Percentiles rank a stretch among this genome's conserved stretches.
Evolutionary conservation across 2,113 vertebrate species (phyloP).

Genomic region (Etia nguti): DNA sequence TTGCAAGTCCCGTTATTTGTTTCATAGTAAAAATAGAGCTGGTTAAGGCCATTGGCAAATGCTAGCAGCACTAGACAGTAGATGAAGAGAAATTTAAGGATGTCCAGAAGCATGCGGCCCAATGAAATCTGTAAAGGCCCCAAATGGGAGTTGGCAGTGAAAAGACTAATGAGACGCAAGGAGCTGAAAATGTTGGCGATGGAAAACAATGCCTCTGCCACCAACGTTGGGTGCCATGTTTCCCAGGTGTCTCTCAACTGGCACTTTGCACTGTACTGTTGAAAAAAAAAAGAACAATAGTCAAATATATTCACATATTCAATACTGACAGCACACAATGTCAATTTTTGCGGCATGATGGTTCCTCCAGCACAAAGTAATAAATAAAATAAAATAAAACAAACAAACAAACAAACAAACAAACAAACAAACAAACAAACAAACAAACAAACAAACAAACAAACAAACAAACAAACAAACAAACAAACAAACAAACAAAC

Average conservation of each 20-base stretch:
- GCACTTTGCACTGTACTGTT: slow-evolving; percentile 77
- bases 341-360: not conserved
- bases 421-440: no score
- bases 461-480: no score
- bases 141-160: slow-evolving; percentile 97
- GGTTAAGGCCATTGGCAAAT: slow-evolving; percentile 96
- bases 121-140: slow-evolving; percentile 97
- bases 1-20: slow-evolving; percentile 73
- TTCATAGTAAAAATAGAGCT: slow-evolving; percentile 93
- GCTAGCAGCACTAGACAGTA: slow-evolving; percentile 95
- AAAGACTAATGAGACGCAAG: slow-evolving; percentile 92
- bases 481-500: not conserved
- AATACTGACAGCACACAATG: not conserved
- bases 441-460: no score
- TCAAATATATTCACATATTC: not conserved
- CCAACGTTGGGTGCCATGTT: slow-evolving; percentile 94
- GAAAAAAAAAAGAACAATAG: slow-evolving; percentile 16
- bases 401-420: no score
- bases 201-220: slow-evolving; percentile 94
- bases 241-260: slow-evolving; percentile 81
- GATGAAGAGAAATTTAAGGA: slow-evolving; percentile 98
- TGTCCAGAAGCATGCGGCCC: slow-evolving; percentile 97
- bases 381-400: no score
- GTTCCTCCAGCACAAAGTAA: fast-evolving
- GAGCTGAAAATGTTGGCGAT: slow-evolving; percentile 99